Evolutionary conservation across 2,113 vertebrate genomes (phyloP), one percentile per base, ranked within the genome.

Genomic region (Tor tambroides): DNA sequence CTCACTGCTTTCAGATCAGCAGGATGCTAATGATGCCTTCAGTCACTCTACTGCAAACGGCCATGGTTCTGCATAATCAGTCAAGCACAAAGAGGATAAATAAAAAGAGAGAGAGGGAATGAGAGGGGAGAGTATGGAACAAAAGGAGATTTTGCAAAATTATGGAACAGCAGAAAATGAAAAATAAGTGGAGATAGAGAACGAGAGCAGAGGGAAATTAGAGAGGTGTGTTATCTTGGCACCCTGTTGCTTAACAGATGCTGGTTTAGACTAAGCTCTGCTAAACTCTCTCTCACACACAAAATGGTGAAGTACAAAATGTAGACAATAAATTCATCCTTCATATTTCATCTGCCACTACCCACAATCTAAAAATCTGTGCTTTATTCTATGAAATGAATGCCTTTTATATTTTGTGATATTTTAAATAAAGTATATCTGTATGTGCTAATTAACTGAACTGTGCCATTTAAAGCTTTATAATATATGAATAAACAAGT

Each of bases 161-260:
- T 78, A 78, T 56, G 28, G 49, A 78, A 21, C 26, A 21, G 9
- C 49, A 32, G 28, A 56, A 54, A 78, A 30, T 32, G 71, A 26
- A 43, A 43, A 67, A 71, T 28, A 28, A n/a, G 74, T 54, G 76
- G 28, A 78, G 49, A 56, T 32, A 21, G 15, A 56, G 28, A 75
- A 76, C n/a, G n/a, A 46, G 41, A 46, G n/a, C 41, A 76, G 74
- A 49, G n/a, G 17, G 76, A 78, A 78, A 78, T 78, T 78, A 32
- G 76, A 78, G 76, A 78, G 76, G 76, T 56, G 76, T 78, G 76
- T 78, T 78, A 32, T 54, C 76, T 56, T 78, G 76, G 76, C 49
- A 32, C 76, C 61, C 85, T 38, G 41, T 67, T 51, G 75, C 43
- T 23, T 43, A 59, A 46, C 54, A 65, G 63, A 4, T 63, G 65